phyloP scores from a whole-genome alignment of 2,797 vertebrate genomes.

The Borostomias antarcticus region DNA sequence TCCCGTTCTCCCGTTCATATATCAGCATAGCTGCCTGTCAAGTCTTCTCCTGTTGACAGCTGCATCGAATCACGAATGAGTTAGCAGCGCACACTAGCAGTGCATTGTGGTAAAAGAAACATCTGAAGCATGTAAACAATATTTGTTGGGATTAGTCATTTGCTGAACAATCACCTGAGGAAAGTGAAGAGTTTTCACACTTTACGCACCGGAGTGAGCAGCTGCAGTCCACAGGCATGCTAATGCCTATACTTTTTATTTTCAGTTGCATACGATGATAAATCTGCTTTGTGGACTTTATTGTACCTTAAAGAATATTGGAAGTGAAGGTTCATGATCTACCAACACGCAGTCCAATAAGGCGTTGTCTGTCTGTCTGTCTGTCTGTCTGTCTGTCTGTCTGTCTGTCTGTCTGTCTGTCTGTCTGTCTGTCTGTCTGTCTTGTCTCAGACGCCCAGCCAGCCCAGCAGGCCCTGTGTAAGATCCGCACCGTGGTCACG shows the following conservation, averaged over 20 bases:
- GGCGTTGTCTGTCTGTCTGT: not conserved
- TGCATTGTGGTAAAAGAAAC: not conserved
- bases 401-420: not conserved
- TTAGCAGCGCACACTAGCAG: not conserved
- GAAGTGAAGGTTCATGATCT: too few relatives aligned
- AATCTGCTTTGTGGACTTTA: too few relatives aligned
- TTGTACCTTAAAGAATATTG: too few relatives aligned
- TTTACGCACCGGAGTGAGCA: not conserved
- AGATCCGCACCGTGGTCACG: slow-evolving; percentile 90
- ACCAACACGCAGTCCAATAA: not conserved
- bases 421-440: not conserved
- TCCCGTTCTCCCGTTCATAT: slow-evolving; percentile 15
- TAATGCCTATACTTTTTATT: too few relatives aligned
- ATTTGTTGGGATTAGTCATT: slow-evolving; percentile 7
- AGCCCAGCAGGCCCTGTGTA: slow-evolving; percentile 91
- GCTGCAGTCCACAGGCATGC: not conserved
- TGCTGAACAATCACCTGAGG: slow-evolving; percentile 1
- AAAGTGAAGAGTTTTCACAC: not conserved
- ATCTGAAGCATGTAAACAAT: not conserved
- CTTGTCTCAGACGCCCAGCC: slow-evolving; percentile 76
- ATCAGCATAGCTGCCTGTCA: not conserved
- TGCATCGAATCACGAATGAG: not conserved
- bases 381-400: not conserved
- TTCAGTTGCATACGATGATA: too few relatives aligned
- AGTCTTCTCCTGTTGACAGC: not conserved